Percentiles rank a stretch among this genome's conserved stretches.
Conservation (phyloP, 2,888 invertebrate species). For the Ctenicera cuprea region DNA sequence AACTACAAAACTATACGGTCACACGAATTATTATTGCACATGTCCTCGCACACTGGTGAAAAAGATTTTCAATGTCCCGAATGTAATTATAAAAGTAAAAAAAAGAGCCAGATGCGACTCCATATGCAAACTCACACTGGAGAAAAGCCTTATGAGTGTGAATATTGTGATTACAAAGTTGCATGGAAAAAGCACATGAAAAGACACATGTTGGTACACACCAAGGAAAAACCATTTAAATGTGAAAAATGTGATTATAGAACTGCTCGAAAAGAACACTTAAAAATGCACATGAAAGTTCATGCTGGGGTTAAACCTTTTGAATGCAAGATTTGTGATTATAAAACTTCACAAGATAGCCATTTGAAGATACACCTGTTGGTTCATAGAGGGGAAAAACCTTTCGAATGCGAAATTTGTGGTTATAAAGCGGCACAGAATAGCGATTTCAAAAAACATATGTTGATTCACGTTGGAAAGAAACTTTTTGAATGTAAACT, state of each 20-base stretch:
- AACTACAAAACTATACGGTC: no score
- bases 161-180: conserved; percentile 3
- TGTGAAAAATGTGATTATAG: no score
- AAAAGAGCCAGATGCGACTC: background rate
- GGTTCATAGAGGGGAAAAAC: background rate
- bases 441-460: conserved; percentile 70
- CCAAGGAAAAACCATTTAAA: no score
- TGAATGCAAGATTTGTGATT: background rate
- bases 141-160: no score
- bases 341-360: background rate
- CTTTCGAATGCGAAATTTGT: background rate
- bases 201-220: conserved; percentile 1
- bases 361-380: background rate
- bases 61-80: no score
- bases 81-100: background rate
- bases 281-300: background rate
- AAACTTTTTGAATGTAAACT: conserved; percentile 74
- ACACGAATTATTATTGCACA: no score
- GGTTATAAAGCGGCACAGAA: background rate
- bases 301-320: background rate
- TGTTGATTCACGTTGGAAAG: conserved; percentile 75
- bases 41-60: no score
- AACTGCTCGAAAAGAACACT: background rate
- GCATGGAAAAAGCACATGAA: background rate
- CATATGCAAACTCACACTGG: conserved; percentile 8